Base-by-base conservation (phyloP, 2,888 invertebrate species). In the Euplagia quadripunctaria region DNA sequence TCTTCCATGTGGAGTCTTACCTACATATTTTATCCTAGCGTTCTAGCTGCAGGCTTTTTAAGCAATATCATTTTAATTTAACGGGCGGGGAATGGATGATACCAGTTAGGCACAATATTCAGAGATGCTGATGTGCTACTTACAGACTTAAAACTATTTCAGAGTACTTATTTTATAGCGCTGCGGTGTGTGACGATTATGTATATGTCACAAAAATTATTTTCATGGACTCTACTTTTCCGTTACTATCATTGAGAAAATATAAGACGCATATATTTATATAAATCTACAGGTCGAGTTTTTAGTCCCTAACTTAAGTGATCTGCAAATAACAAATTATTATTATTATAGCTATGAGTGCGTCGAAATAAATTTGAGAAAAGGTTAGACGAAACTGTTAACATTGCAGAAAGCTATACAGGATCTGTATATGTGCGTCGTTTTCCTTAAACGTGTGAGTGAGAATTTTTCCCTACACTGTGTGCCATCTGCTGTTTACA, bases 21-120 rank as follows among this genome's bases (percentile, higher is more conserved):
- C 74, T 73, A 81, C 71, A 73, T 79, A 81, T 46, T 73, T 73
- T 81, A 81, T 73, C 69, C 79, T 83, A 83, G 78, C 79, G 71
- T 75, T 41, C 75, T 82, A 82, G 75, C 69, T 20, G 65, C 68
- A 58, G 16, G 17, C 46, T 73, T n/a, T 6, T 52, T 42, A 42
- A 52, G n/a, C 64, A 68, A 43, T 46, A 63, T n/a, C 9, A 55
- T 20, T 61, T 63, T 73, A 73, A 14, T 52, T 31, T 63, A 58
- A 68, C 64, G 55, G 74, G 68, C 74, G 55, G 68, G 68, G 8
- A 58, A 61, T 64, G 74, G 64, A 74, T 71, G 58, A 55, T 68
- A 51, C 52, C 20, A 64, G 64, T 69, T 75, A 75, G 75, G 51
- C 76, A 80, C 74, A 52, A 52, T 20, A 63, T 4, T 51, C 20